These are phyloP conservation scores for Galeruca laticollis DNA, from an alignment of 2,888 invertebrate species.

Conservation along the genomic window DNA sequence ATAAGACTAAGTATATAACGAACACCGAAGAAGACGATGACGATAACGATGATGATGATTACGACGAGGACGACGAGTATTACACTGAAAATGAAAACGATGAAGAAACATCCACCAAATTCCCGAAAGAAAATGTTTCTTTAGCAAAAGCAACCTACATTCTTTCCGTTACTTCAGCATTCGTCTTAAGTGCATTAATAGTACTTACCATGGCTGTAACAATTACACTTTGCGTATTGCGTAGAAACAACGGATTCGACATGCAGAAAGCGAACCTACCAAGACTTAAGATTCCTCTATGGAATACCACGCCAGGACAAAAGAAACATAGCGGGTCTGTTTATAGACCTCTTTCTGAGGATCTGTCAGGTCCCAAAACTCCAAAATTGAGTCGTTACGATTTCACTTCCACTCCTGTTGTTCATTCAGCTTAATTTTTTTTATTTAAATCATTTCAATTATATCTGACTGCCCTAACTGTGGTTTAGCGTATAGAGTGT, in stretches of 20 bases:
- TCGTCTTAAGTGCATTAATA: constrained; percentile 70
- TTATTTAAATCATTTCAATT: constrained; percentile 34
- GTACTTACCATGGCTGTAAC: constrained; percentile 67
- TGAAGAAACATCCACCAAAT: constrained; percentile 32
- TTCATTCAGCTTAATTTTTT: constrained; percentile 49
- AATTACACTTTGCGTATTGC: constrained; percentile 60
- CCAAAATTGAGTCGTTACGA: constrained; percentile 74
- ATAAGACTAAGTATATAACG: constrained; percentile 26
- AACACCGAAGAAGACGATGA: constrained; percentile 32
- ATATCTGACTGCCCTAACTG: not conserved
- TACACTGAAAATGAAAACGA: constrained; percentile 56
- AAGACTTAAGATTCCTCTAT: constrained; percentile 61
- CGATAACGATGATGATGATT: constrained; percentile 51
- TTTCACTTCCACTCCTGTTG: constrained; percentile 61
- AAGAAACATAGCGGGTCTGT: constrained; percentile 82
- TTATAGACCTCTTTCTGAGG: constrained; percentile 84
- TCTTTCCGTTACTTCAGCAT: constrained; percentile 68
- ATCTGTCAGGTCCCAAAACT: constrained; percentile 76
- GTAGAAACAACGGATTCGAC: constrained; percentile 57
- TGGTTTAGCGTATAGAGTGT: constrained; percentile 10
- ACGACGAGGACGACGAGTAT: constrained; percentile 64
- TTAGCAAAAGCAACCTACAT: constrained; percentile 57
- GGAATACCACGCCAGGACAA: constrained; percentile 63
- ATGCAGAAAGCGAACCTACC: constrained; percentile 61
- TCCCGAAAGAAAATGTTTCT: constrained; percentile 25